Evolutionary conservation across 1,140 invertebrate genomes (phyloP), one percentile per base, ranked within the genome.

Genomic region (Eumeta japonica): DNA sequence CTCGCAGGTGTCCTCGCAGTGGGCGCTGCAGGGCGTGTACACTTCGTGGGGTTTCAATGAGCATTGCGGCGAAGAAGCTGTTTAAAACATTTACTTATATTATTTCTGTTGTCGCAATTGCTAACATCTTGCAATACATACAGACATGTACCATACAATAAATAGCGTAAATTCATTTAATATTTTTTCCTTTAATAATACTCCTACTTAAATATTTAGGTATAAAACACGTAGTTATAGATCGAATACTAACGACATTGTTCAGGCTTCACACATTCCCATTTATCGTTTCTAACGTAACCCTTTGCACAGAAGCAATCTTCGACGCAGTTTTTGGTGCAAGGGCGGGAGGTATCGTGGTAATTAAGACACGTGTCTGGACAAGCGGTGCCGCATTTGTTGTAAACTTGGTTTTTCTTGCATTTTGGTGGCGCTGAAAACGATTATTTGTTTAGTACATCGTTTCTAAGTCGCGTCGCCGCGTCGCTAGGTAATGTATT

Each of bases 251-350:
- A 12, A 39, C 43, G 35, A 39, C 46, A 48, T 3, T 45, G 16
- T 30, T 30, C 31, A 3, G 29, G 10, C 10, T 15, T 34, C 3
- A 48, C 31, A 16, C 46, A 48, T 12, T 30, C n/a, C 11, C 33
- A 34, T 10, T 37, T 16, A 10, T 17, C 16, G 35, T 41, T 28
- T 28, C 43, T 35, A 3, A 45, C 46, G 39, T 35, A 39, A 7
- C 43, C 46, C 7, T 18, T 15, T 16, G 39, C 28, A 33, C 44
- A 46, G 39, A 42, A 42, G 29, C 44, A 46, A 1, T 37, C 40
- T 18, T 17, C 12, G 19, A 41, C 13, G 20, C 43, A 45, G 3
- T 28, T 16, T 0, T 14, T 5, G 13, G 38, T 19, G 19, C 43
- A 45, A 15, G 43, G 18, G 14, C 14, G 12, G 14, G 43, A 14